A percentile compares a stretch with the other conserved stretches of the same genome.
phyloP scores from a whole-genome alignment of 2,888 invertebrate species.

The Cinara cedri region DNA sequence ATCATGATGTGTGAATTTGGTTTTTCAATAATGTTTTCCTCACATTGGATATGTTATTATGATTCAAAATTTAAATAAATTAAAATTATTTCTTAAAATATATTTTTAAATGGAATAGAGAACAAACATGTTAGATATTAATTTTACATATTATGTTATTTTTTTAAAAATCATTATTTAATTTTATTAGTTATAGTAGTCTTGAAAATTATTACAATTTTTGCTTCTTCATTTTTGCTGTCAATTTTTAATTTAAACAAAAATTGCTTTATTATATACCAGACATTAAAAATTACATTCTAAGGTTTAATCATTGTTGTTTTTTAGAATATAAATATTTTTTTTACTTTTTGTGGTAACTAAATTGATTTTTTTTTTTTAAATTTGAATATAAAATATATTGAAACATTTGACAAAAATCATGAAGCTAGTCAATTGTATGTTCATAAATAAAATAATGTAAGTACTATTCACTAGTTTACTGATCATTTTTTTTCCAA shows the following conservation, averaged over 20 bases:
- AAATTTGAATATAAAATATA: neutral
- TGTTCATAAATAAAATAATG: neutral
- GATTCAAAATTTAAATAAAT: neutral
- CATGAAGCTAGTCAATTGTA: conserved; percentile 17
- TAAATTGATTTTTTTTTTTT: neutral
- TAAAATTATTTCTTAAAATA: neutral
- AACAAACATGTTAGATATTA: neutral
- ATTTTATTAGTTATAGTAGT: neutral
- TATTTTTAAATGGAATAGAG: neutral
- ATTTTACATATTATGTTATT: conserved; percentile 1
- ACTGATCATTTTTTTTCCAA: neutral
- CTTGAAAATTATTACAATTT: neutral
- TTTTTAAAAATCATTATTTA: neutral
- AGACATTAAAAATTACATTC: neutral
- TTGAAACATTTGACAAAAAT: conserved; percentile 13
- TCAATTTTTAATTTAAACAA: conserved; percentile 24
- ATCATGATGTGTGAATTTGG: conserved; percentile 2
- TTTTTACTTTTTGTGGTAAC: neutral
- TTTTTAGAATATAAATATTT: conserved; percentile 17
- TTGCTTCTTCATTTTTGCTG: conserved; percentile 17
- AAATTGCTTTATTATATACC: neutral
- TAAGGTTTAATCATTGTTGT: conserved; percentile 1
- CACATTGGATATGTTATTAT: neutral
- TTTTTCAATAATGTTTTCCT: neutral
- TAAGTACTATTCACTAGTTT: neutral